A percentile compares a stretch with the other conserved stretches of the same genome.
These are phyloP conservation scores for Aphaenogaster ashmeadi DNA, from an alignment of 1,140 invertebrate genomes.

Conservation along the genomic window DNA sequence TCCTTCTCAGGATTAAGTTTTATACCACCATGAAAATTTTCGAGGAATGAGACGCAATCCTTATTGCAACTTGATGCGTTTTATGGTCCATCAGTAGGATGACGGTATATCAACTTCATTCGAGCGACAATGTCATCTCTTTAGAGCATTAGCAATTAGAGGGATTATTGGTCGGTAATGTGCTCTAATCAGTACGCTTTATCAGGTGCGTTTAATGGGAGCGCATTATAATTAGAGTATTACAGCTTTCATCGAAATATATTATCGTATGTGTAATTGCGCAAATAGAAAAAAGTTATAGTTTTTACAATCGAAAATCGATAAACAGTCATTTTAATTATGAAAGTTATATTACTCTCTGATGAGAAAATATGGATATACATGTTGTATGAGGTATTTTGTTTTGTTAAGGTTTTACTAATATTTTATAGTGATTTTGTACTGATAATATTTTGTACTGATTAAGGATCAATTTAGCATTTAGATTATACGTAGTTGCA, in stretches of 20 bases:
- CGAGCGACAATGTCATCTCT: slow-evolving; percentile 10
- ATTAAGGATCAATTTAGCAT: slow-evolving; percentile 35
- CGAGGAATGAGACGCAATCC: not conserved
- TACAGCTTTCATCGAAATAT: not conserved
- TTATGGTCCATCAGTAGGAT: not conserved
- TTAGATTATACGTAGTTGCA: slow-evolving; percentile 24
- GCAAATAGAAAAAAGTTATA: not conserved
- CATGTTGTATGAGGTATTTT: not conserved
- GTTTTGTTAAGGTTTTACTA: not conserved
- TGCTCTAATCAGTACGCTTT: slow-evolving; percentile 30
- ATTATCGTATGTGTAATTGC: not conserved
- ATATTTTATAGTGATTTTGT: not conserved
- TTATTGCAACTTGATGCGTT: not conserved
- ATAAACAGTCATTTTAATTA: not conserved
- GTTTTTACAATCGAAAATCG: not conserved
- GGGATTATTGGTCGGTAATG: slow-evolving; percentile 37
- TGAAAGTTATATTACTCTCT: not conserved
- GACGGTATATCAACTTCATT: slow-evolving; percentile 14
- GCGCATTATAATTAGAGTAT: slow-evolving; percentile 14
- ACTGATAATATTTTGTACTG: not conserved
- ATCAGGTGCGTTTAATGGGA: slow-evolving; percentile 2
- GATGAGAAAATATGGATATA: not conserved
- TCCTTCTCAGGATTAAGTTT: slow-evolving; percentile 57
- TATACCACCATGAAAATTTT: slow-evolving; percentile 9
- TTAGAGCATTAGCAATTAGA: slow-evolving; percentile 32